phyloP scores from a whole-genome alignment of 1,140 invertebrate genomes.

The Pachyrhynchus sulphureomaculatus region DNA sequence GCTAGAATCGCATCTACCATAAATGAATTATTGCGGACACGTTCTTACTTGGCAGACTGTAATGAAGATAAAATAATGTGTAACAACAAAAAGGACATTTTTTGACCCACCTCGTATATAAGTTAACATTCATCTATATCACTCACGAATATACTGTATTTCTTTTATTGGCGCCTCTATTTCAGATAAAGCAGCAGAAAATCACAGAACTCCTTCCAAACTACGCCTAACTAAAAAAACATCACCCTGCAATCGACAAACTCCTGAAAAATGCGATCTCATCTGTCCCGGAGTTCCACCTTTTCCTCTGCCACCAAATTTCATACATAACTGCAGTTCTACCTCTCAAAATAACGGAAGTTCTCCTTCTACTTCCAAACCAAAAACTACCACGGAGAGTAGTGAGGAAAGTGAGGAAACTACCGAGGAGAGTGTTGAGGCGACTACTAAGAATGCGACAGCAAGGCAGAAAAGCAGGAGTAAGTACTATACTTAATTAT shows the following conservation, averaged over 20 bases:
- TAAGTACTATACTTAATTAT: not conserved
- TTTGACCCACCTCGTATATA: too few relatives aligned
- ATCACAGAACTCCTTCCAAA: too few relatives aligned
- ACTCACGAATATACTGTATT: too few relatives aligned
- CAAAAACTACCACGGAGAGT: slow-evolving; percentile 6
- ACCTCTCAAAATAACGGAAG: not conserved
- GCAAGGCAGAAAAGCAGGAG: not conserved
- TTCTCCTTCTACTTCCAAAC: not conserved
- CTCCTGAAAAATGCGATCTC: slow-evolving; percentile 12
- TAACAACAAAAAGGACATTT: too few relatives aligned
- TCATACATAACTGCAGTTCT: slow-evolving; percentile 17
- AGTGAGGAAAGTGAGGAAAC: not conserved
- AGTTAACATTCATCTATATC: too few relatives aligned
- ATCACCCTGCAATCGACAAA: not conserved
- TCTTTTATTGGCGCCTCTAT: too few relatives aligned
- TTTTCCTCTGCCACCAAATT: slow-evolving; percentile 11
- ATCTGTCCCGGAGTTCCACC: slow-evolving; percentile 5
- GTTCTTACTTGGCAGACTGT: too few relatives aligned
- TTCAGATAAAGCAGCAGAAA: too few relatives aligned
- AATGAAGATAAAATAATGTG: too few relatives aligned
- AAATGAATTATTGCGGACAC: too few relatives aligned
- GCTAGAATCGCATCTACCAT: too few relatives aligned
- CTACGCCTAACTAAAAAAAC: too few relatives aligned
- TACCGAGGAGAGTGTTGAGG: slow-evolving; percentile 10
- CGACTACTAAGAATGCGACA: not conserved